Evolutionary conservation across 1,140 invertebrate genomes (phyloP), one percentile per base, ranked within the genome.

Genomic region (Drosophila nikananu): DNA sequence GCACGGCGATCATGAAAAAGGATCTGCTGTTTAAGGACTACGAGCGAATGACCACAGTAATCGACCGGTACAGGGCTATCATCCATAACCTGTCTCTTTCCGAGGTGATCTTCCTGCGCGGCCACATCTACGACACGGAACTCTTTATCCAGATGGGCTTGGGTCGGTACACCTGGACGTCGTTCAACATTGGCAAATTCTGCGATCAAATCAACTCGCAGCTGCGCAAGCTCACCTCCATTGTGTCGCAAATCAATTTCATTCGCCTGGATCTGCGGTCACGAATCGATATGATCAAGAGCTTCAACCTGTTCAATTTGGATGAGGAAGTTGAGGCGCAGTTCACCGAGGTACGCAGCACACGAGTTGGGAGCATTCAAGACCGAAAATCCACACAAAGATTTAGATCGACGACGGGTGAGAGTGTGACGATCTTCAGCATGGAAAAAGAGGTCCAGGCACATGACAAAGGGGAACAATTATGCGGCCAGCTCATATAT

Each of bases 161-260:
- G 1, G 96, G 95, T 8, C 94, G 97, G 32, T 95, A 97, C 32
- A 97, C 96, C 60, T 98, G 97, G 97, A 96, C 95, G 68, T 97
- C 97, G 1, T 93, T 98, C 5, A 95, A 96, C 15, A 97, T 98
- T 49, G 93, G 93, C 39, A 96, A 97, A 58, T 98, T 96, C 86
- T 94, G 95, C 15, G 75, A 93, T 0, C 93, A 93, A 25, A 96
- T 96, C 49, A 86, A 89, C 19, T 80, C 73, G 0, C 91, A 95
- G 61, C 64, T 95, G 15, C 94, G 94, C 32, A 95, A 95, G 80
- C 94, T 97, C 60, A 94, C 94, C 41, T 96, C 95, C 0, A 93
- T 96, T 17, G 95, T 96, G 2, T 94, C 94, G 19, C 96, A 98
- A 92, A 94, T 98, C 5, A 95, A 96, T 73, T 96, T 97, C 90